These are phyloP conservation scores for Phoebastria nigripes DNA, from an alignment of 2,797 vertebrate species.

Conservation along the genomic window DNA sequence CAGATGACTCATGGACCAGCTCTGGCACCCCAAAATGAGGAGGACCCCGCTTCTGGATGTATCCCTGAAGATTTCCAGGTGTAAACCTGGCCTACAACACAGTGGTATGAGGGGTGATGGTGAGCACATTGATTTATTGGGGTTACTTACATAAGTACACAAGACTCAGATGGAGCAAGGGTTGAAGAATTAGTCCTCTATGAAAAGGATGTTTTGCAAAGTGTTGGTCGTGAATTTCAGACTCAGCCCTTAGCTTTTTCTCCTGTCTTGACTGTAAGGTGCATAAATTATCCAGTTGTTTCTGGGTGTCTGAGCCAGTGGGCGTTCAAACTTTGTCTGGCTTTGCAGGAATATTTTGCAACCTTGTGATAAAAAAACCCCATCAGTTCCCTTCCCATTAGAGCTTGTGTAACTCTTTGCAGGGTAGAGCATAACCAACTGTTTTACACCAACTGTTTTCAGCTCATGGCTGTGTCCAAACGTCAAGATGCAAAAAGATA, in stretches of 20 bases:
- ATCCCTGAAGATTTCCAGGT: neutral
- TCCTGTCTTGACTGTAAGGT: neutral
- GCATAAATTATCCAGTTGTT: neutral
- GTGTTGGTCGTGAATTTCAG: neutral
- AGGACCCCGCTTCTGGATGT: neutral
- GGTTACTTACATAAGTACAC: neutral
- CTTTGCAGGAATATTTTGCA: neutral
- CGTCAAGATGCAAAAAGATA: neutral
- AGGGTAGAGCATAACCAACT: neutral
- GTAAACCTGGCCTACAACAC: neutral
- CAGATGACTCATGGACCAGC: neutral
- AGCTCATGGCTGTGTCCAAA: neutral
- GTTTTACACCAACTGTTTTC: neutral
- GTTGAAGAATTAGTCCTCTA: neutral
- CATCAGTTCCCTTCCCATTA: neutral
- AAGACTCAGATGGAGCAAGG: rapidly evolving
- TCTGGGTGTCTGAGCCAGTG: neutral
- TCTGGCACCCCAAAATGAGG: neutral
- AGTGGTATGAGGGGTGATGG: too few species aligned
- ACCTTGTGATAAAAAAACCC: rapidly evolving
- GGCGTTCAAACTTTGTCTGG: neutral
- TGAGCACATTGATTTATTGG: neutral
- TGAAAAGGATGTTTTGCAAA: neutral
- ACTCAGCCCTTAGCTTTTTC: neutral
- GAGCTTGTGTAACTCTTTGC: neutral